These are phyloP conservation scores for Mixornis gularis DNA, from an alignment of 2,113 vertebrate genomes.

Conservation along the genomic window DNA sequence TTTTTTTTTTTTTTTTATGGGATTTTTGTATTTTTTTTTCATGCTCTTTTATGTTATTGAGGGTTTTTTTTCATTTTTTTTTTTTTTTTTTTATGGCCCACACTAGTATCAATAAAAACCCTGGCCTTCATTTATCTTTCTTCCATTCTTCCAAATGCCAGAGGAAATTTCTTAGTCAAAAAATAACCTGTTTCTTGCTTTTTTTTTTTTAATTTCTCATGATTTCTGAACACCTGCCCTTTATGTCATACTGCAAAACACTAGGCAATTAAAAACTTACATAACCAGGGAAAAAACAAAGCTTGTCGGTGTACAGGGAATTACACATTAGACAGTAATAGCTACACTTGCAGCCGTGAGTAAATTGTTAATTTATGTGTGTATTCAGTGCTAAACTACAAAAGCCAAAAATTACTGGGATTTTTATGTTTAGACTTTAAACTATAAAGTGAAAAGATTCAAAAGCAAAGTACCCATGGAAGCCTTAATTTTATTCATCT, in stretches of 20 bases:
- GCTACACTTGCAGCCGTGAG: not conserved
- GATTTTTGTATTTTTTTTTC: no score
- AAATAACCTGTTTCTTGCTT: not conserved
- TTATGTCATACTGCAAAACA: conserved; percentile 34
- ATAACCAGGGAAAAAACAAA: conserved; percentile 42
- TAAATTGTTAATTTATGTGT: conserved; percentile 15
- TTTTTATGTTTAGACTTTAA: conserved; percentile 41
- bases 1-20: not conserved
- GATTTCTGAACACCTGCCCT: conserved; percentile 57
- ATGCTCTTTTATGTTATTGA: no score
- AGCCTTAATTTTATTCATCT: conserved; percentile 26
- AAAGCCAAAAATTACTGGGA: conserved; percentile 32
- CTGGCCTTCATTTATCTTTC: not conserved
- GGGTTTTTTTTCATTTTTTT: not conserved
- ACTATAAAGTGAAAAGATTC: conserved; percentile 1
- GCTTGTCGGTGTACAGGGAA: not conserved
- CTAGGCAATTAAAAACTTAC: conserved; percentile 41
- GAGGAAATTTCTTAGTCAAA: conserved; percentile 4
- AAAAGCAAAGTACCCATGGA: conserved; percentile 13
- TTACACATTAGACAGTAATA: conserved; percentile 32
- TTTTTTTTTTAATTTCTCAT: not conserved
- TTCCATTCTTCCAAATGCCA: not conserved
- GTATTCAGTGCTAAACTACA: not conserved
- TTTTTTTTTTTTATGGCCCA: not conserved
- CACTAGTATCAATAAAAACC: not conserved